Percentiles rank a stretch among this genome's conserved stretches.
phyloP scores from a whole-genome alignment of 2,113 vertebrate genomes.

The Eudorcas thomsonii region DNA sequence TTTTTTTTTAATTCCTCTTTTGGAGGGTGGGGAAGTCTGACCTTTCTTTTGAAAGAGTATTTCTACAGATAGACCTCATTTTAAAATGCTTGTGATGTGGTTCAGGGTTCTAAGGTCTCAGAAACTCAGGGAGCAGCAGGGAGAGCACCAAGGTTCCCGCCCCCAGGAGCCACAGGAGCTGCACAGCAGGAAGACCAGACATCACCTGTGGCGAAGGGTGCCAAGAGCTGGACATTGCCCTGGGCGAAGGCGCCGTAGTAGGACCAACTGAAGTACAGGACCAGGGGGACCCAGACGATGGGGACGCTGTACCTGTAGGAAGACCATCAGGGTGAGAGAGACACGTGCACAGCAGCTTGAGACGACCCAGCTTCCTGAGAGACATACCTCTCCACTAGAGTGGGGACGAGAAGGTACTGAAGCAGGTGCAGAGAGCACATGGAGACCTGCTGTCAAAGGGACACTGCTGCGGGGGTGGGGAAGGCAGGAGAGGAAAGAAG shows the following conservation, averaged over 20 bases:
- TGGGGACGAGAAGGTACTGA: background rate
- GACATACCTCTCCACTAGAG: background rate
- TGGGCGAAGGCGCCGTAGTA: conserved; percentile 87
- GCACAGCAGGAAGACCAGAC: background rate
- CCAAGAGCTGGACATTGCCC: conserved; percentile 85
- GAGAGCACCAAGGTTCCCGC: background rate
- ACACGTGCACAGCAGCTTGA: fast-evolving
- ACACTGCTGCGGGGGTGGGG: no score
- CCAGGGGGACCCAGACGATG: conserved; percentile 90
- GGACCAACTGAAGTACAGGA: conserved; percentile 90
- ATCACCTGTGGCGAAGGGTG: conserved; percentile 84
- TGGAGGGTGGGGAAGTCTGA: background rate
- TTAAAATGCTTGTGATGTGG: background rate
- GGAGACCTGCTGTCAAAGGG: background rate
- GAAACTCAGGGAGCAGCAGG: background rate
- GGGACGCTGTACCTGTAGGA: conserved; percentile 90
- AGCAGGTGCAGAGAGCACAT: background rate
- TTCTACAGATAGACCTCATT: background rate
- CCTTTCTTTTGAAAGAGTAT: background rate
- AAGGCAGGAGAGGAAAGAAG: background rate
- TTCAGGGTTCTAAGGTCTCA: background rate
- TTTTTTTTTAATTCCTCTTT: background rate
- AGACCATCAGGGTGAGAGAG: background rate
- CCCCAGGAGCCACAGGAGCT: background rate
- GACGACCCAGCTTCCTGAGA: background rate